Conservation (phyloP, 2,797 vertebrate genomes). For the Phalanger gymnotis region DNA sequence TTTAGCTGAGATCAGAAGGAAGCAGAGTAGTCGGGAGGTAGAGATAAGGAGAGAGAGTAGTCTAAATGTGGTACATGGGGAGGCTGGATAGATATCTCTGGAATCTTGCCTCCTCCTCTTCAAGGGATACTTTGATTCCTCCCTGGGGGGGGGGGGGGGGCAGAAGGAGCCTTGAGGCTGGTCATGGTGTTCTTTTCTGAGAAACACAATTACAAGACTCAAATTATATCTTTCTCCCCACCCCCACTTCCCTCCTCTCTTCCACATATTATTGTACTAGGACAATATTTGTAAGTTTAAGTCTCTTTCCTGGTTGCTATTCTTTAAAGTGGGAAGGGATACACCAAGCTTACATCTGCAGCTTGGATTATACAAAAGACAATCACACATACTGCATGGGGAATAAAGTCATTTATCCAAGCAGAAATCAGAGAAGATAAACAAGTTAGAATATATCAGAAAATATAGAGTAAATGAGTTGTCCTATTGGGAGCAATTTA, state of each 20-base stretch:
- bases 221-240: not conserved
- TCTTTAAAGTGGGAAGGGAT: not conserved
- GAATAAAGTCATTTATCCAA: not conserved
- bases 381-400: not conserved
- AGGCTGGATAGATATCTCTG: not conserved
- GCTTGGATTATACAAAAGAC: not conserved
- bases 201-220: not conserved
- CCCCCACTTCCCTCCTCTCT: not conserved
- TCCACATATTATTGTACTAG: not conserved
- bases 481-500: not conserved
- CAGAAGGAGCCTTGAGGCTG: not conserved
- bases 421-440: not conserved
- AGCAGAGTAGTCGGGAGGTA: not conserved
- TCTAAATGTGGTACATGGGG: not conserved
- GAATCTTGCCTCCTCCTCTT: not conserved
- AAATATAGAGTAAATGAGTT: not conserved
- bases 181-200: not conserved
- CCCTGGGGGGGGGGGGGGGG: too few relatives aligned
- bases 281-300: not conserved
- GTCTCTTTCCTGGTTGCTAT: not conserved
- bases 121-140: not conserved
- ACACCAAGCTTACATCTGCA: not conserved
- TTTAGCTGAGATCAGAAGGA: not conserved
- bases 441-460: not conserved
- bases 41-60: not conserved